A percentile compares a stretch with the other conserved stretches of the same genome.
Evolutionary conservation across 1,140 invertebrate genomes (phyloP).

Genomic region (Aphidius gifuensis): DNA sequence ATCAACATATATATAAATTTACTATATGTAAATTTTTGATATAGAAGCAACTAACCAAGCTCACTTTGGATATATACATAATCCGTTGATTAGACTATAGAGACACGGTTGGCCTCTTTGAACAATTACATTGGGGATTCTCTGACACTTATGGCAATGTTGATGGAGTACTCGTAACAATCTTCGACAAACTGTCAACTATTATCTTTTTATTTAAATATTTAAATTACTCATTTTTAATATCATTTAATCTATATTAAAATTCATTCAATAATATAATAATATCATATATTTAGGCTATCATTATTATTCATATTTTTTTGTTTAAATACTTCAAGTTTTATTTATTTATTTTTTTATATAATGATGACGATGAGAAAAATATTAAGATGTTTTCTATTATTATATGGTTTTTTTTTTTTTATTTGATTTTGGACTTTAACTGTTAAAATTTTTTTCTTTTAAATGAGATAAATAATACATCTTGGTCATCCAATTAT

Average conservation of each 20-base stretch:
- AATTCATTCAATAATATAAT: not conserved
- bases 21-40: constrained; percentile 15
- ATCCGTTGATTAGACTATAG: constrained; percentile 26
- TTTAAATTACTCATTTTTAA: too few relatives aligned
- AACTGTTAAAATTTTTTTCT: too few relatives aligned
- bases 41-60: not conserved
- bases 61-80: constrained; percentile 17
- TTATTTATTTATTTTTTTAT: too few relatives aligned
- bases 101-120: constrained; percentile 19
- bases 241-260: too few relatives aligned
- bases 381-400: too few relatives aligned
- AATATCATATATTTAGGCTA: not conserved
- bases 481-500: too few relatives aligned
- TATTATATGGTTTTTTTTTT: too few relatives aligned
- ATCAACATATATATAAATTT: constrained; percentile 13
- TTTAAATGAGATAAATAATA: too few relatives aligned
- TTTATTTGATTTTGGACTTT: too few relatives aligned
- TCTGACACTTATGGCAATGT: constrained; percentile 24
- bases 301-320: not conserved
- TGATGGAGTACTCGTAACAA: constrained; percentile 21
- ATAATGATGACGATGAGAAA: not conserved
- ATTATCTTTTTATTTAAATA: not conserved
- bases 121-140: constrained; percentile 22
- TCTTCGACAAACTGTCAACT: constrained; percentile 17
- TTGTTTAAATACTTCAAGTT: too few relatives aligned